A percentile compares a stretch with the other conserved stretches of the same genome.
phyloP scores from a whole-genome alignment of 1,140 invertebrate species.

The Calosoma granatense region DNA sequence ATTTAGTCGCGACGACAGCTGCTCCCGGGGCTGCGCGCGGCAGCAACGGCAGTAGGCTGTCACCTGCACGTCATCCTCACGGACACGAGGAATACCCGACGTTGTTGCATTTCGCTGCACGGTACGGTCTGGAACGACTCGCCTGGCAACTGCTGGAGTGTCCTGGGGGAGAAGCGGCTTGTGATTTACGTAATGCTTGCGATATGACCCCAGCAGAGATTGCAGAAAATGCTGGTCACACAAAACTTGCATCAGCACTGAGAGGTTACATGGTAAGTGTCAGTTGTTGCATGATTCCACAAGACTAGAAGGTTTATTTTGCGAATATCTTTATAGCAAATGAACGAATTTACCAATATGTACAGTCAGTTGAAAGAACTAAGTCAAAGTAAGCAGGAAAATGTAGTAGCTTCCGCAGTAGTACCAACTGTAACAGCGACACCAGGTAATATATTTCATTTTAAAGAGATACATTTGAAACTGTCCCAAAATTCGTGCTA shows the following conservation, averaged over 20 bases:
- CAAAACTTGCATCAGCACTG: slow-evolving; percentile 57
- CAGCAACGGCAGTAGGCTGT: slow-evolving; percentile 26
- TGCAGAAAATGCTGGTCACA: slow-evolving; percentile 60
- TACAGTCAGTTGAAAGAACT: slow-evolving; percentile 75
- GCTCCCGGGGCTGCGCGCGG: slow-evolving; percentile 32
- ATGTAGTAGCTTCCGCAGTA: too few relatives aligned
- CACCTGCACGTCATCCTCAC: slow-evolving; percentile 2
- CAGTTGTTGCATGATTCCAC: too few relatives aligned
- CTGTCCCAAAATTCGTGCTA: too few relatives aligned
- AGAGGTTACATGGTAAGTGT: slow-evolving; percentile 59
- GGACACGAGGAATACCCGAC: slow-evolving; percentile 77
- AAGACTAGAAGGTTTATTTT: slow-evolving; percentile 15
- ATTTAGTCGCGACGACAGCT: slow-evolving; percentile 49
- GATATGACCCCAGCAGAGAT: slow-evolving; percentile 70
- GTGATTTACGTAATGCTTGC: slow-evolving; percentile 65
- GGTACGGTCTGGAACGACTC: slow-evolving; percentile 72
- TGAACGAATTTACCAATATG: slow-evolving; percentile 72
- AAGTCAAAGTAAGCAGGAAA: slow-evolving; percentile 33
- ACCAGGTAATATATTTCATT: slow-evolving; percentile 27
- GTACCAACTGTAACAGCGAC: slow-evolving; percentile 36
- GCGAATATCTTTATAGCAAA: slow-evolving; percentile 39
- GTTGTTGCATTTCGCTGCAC: slow-evolving; percentile 75
- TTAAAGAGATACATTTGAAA: too few relatives aligned
- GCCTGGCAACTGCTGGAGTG: slow-evolving; percentile 74
- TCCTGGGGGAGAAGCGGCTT: slow-evolving; percentile 68